Percentiles rank a stretch among this genome's conserved stretches.
Evolutionary conservation across 2,888 invertebrate species (phyloP).

Genomic region (Tetragnatha montana): DNA sequence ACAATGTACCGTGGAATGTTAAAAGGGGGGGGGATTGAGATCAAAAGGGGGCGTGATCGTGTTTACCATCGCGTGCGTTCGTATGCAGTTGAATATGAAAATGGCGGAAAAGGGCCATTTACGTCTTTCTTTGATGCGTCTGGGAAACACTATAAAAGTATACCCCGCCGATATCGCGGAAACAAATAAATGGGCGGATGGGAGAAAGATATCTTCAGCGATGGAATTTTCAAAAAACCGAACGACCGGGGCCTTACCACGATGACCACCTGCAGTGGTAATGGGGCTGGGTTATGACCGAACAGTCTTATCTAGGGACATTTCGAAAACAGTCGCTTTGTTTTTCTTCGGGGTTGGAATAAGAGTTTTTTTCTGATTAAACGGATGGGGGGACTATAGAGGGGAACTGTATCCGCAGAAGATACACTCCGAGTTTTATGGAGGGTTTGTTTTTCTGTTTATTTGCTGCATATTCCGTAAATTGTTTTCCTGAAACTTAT

Average conservation of each 20-base stretch:
- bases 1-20: conserved; percentile 4
- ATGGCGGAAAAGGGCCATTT: conserved; percentile 30
- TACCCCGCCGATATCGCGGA: not conserved
- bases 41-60: not conserved
- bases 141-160: conserved; percentile 29
- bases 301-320: conserved; percentile 16
- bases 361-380: not conserved
- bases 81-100: conserved; percentile 31
- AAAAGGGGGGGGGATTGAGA: not conserved
- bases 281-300: not conserved
- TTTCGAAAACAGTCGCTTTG: not conserved
- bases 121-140: conserved; percentile 27
- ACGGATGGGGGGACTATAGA: not conserved
- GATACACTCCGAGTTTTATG: too few relatives aligned
- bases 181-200: not conserved
- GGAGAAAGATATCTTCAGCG: conserved; percentile 8
- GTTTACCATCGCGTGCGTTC: conserved; percentile 17
- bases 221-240: conserved; percentile 23
- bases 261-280: conserved; percentile 36
- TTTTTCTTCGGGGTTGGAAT: not conserved
- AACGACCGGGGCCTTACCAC: conserved; percentile 4
- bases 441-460: too few relatives aligned
- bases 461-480: too few relatives aligned
- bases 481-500: too few relatives aligned
- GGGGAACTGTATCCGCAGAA: too few relatives aligned